Evolutionary conservation across 92 coral and sea anemone genomes (phyloP), one percentile per base, ranked within the genome.

Genomic region (Galaxea fascicularis): DNA sequence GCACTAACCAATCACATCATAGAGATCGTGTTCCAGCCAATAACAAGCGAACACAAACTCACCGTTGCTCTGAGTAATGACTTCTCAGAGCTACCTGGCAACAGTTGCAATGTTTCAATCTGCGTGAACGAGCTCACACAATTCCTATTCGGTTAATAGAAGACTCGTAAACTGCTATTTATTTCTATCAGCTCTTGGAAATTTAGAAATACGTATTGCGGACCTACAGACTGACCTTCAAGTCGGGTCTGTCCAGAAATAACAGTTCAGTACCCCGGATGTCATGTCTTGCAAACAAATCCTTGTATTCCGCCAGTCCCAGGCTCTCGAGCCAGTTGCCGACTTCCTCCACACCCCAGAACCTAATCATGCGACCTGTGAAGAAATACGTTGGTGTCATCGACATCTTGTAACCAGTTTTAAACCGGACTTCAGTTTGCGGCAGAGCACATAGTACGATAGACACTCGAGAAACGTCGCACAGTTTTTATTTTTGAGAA

Each of bases 291-390:
- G 94, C 93, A 71, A 96, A 96, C 51, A 76, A 65, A 26, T 96
- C 94, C 59, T 92, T 85, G 85, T 96, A 94, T 82, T 96, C 99
- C 0, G 86, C 85, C 17, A 96, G 89, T 66, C 99, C 98, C 29
- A 93, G 86, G 81, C 90, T 92, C 76, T 94, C 98, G 41, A 96
- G 83, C 99, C 99, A 96, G 49, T 73, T 81, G 8, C 98, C 93
- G 56, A 94, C 98, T 77, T 96, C 99, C 17, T 93, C 95, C 4
- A 96, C 98, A 8, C 98, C 93, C 99, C 99, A 96, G 86, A 92
- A 96, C 89, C 91, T 90, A 29, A 96, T 94, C 98, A 96, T 96
- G 60, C 94, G 93, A 77, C 99, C 98, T 96, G 46, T 27, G 25
- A 54, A 85, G 76, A 64, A 65, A 35, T 21, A 5, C 30, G 62